phyloP scores from a whole-genome alignment of 1,140 invertebrate species.

The Ylistrum balloti region DNA sequence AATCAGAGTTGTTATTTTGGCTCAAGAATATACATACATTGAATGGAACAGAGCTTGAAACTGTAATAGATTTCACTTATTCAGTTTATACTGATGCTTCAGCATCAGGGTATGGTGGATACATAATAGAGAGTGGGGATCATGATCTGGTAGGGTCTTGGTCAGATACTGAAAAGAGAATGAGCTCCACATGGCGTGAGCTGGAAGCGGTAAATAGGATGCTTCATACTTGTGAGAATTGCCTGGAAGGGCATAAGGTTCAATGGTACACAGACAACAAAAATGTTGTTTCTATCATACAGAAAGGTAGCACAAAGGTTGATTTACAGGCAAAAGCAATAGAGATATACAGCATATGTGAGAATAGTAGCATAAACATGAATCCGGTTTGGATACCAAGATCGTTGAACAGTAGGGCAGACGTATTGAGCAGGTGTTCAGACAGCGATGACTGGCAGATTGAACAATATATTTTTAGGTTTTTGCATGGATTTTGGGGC shows the following conservation, averaged over 20 bases:
- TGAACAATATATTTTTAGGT: background rate
- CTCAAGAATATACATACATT: too few species aligned
- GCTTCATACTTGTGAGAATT: background rate
- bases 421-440: constrained; percentile 27
- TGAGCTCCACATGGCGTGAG: background rate
- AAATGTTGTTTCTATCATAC: constrained; percentile 56
- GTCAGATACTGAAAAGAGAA: too few species aligned
- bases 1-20: too few species aligned
- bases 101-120: too few species aligned
- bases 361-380: background rate
- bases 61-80: too few species aligned
- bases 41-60: too few species aligned
- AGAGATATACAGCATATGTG: constrained; percentile 50
- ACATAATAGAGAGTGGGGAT: too few species aligned
- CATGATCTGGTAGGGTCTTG: too few species aligned
- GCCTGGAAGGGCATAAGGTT: background rate
- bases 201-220: background rate
- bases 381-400: constrained; percentile 49
- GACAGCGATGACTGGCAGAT: constrained; percentile 56
- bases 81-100: too few species aligned
- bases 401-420: constrained; percentile 10
- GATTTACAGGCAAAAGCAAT: constrained; percentile 51
- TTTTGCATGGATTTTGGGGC: constrained; percentile 45
- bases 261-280: constrained; percentile 61
- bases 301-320: constrained; percentile 57